Conservation (phyloP, 2,797 vertebrate genomes). For the Monodelphis domestica region DNA sequence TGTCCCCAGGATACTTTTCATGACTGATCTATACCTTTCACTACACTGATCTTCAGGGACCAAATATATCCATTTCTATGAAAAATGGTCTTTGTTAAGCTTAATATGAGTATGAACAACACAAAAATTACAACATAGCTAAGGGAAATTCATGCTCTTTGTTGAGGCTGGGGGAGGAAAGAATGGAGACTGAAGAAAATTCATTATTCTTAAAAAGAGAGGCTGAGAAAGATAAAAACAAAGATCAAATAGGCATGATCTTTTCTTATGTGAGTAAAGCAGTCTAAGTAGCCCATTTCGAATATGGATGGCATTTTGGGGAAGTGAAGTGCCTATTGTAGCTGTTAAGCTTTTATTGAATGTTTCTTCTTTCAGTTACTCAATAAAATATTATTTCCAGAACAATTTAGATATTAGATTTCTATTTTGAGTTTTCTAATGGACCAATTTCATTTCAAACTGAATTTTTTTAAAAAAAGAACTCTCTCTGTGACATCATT, state of each 20-base stretch:
- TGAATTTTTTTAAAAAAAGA: constrained; percentile 74
- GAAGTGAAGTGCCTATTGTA: constrained; percentile 64
- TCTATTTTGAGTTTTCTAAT: constrained; percentile 77
- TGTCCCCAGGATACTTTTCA: neutral
- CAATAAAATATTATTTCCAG: constrained; percentile 76
- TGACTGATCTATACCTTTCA: neutral
- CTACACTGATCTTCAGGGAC: neutral
- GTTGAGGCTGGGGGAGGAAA: neutral
- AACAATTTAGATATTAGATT: constrained; percentile 72
- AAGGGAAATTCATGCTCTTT: neutral
- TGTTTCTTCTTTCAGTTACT: constrained; percentile 72
- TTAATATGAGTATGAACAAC: constrained; percentile 6
- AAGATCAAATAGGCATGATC: constrained; percentile 23
- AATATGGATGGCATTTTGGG: constrained; percentile 59
- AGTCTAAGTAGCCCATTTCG: constrained; percentile 61
- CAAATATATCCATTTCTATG: constrained; percentile 21
- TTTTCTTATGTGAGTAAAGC: constrained; percentile 57
- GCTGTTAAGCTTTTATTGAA: constrained; percentile 62
- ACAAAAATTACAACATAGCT: neutral
- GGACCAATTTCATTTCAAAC: constrained; percentile 76
- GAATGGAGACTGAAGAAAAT: constrained; percentile 25
- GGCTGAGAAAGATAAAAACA: constrained; percentile 13
- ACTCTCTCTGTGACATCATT: constrained; percentile 76
- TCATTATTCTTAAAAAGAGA: neutral
- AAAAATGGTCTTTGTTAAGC: constrained; percentile 33